Evolutionary conservation across 2,888 invertebrate genomes (phyloP).

Genomic region (Limnephilus auricula): DNA sequence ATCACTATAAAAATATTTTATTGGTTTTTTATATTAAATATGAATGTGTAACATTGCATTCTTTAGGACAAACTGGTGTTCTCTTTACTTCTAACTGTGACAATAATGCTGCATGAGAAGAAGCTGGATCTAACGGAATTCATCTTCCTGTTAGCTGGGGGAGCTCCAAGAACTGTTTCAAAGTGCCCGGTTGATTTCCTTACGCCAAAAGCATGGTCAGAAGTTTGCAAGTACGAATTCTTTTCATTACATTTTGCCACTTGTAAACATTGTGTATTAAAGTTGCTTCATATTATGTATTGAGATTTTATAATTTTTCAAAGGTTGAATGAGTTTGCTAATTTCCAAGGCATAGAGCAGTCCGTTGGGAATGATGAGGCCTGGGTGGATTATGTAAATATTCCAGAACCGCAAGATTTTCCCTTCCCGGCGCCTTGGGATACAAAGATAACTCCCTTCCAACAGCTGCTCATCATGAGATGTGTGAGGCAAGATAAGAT

Average conservation of each 20-base stretch:
- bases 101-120: constrained; percentile 80
- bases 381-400: constrained; percentile 89
- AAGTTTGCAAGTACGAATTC: constrained; percentile 72
- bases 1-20: not conserved
- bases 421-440: constrained; percentile 86
- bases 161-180: constrained; percentile 73
- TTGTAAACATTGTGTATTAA: not conserved
- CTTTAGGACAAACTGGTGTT: constrained; percentile 92
- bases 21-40: not conserved
- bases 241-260: not conserved
- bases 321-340: constrained; percentile 74
- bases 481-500: constrained; percentile 94
- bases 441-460: constrained; percentile 80
- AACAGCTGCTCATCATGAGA: constrained; percentile 87
- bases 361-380: constrained; percentile 78
- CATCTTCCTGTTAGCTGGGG: constrained; percentile 93
- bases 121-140: constrained; percentile 83
- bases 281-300: not conserved
- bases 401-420: constrained; percentile 84
- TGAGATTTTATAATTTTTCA: not conserved
- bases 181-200: constrained; percentile 74
- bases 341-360: constrained; percentile 81
- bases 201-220: constrained; percentile 73
- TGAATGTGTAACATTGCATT: not conserved
- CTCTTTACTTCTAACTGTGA: constrained; percentile 86